Conservation (phyloP, 2,113 vertebrate genomes). For the Gadus macrocephalus region DNA sequence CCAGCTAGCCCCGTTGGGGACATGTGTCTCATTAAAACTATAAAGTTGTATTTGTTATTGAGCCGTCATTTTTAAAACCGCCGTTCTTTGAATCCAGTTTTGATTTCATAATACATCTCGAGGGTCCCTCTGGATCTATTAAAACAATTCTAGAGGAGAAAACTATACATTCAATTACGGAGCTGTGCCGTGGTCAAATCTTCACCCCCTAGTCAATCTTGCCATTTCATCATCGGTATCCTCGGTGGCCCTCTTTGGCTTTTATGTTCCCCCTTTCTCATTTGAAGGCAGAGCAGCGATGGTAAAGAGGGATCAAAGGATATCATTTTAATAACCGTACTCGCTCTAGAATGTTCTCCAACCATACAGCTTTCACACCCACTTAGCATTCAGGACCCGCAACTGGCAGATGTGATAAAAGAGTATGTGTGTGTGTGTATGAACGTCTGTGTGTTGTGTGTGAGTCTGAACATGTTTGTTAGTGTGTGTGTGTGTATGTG, state of each 20-base stretch:
- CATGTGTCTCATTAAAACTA: too few relatives aligned
- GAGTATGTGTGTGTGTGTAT: conserved; percentile 28
- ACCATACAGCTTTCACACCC: conserved; percentile 42
- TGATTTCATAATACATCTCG: too few relatives aligned
- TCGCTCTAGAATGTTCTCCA: conserved; percentile 37
- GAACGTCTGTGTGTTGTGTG: neutral
- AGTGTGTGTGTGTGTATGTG: too few relatives aligned
- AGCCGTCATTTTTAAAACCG: too few relatives aligned
- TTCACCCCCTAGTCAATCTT: conserved; percentile 29
- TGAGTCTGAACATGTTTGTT: too few relatives aligned
- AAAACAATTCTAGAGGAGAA: too few relatives aligned
- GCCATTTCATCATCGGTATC: conserved; percentile 14
- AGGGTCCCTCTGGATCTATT: too few relatives aligned
- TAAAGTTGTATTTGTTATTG: too few relatives aligned
- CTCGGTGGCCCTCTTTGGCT: conserved; percentile 40
- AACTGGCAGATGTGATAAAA: conserved; percentile 56
- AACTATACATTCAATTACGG: too few relatives aligned
- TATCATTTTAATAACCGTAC: conserved; percentile 61
- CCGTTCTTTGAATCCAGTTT: too few relatives aligned
- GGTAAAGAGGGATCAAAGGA: conserved; percentile 55
- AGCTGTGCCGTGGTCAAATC: neutral
- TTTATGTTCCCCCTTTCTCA: conserved; percentile 48
- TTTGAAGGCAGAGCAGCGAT: conserved; percentile 36
- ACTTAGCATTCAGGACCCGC: conserved; percentile 57
- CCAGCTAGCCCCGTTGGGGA: too few relatives aligned